Base-by-base conservation (phyloP, 1,140 invertebrate genomes). In the Drosophila virilis region DNA sequence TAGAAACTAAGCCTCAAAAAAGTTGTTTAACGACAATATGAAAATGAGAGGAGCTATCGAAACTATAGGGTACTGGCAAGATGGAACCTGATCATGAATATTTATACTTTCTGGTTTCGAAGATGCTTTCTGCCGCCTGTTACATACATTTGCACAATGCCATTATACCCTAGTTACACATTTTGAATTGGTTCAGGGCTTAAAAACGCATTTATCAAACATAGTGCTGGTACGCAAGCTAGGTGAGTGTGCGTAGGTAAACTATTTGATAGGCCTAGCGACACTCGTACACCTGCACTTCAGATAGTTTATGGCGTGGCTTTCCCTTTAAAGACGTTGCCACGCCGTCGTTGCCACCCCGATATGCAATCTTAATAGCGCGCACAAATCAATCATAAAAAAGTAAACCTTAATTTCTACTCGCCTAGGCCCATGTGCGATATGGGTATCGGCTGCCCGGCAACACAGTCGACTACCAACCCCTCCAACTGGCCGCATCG, bases 331-430 rank as follows among this genome's bases (percentile, higher is more conserved):
- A 85, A 85, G 78, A 85, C 78, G 52, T 9, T 70, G 72, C 50
- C 48, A 59, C 76, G 76, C 69, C 75, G 75, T 74, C 75, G 61
- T 78, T 78, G 82, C 57, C 65, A 76, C 74, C 70, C 76, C 82
- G 82, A 85, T 85, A 86, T 70, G 82, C 74, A 85, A 85, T 86
- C 82, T 86, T 79, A 88, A 77, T 79, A 86, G 75, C 52, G 64
- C 71, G 74, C 72, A 82, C 83, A 82, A 88, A 88, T 84, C 79
- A 86, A 88, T 76, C 78, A 82, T 77, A 75, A 76, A 82, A 38
- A 46, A 33, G 38, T 50, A 37, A 66, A 66, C 28, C 60, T 54
- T 51, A 52, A 52, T 51, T 38, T 38, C 52, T 9, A 35, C 38
- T 37, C 68, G 22, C 50, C 37, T 51, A 59, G 55, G 50, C 57